Percentiles rank a stretch among this genome's conserved stretches.
phyloP scores from a whole-genome alignment of 2,113 vertebrate species.

The Rattus rattus region DNA sequence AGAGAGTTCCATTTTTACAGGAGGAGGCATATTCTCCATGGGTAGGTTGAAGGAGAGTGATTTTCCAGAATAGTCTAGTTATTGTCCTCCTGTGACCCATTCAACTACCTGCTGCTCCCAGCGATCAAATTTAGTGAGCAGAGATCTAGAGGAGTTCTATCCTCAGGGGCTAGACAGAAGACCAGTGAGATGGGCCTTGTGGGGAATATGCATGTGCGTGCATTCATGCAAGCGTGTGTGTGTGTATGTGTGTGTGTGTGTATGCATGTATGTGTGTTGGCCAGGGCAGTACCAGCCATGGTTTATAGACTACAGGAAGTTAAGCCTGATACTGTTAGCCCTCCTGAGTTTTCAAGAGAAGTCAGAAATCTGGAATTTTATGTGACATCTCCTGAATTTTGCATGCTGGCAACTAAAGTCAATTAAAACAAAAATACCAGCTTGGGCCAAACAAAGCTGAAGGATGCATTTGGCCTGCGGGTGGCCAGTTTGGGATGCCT shows the following conservation, averaged over 20 bases:
- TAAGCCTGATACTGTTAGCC: neutral
- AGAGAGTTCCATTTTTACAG: neutral
- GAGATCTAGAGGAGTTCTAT: neutral
- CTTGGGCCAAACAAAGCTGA: constrained; percentile 31
- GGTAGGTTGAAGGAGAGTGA: neutral
- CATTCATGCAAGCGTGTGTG: too few species aligned
- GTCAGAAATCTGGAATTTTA: constrained; percentile 40
- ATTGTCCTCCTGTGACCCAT: neutral
- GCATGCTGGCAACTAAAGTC: constrained; percentile 55
- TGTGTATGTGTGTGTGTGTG: neutral
- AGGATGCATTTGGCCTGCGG: neutral
- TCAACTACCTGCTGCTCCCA: neutral
- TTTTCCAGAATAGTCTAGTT: constrained; percentile 30
- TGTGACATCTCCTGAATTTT: constrained; percentile 50
- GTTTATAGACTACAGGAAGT: neutral
- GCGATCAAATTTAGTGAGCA: neutral
- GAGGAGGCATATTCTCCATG: neutral
- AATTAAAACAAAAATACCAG: constrained; percentile 23
- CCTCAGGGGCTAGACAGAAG: neutral
- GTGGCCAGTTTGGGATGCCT: constrained; percentile 11
- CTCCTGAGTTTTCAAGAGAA: constrained; percentile 54
- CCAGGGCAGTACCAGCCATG: neutral
- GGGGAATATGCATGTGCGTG: too few species aligned
- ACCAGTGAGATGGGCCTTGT: neutral
- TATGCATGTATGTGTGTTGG: too few species aligned